Conservation (phyloP, 2,888 invertebrate species). For the Lathronympha strigana region DNA sequence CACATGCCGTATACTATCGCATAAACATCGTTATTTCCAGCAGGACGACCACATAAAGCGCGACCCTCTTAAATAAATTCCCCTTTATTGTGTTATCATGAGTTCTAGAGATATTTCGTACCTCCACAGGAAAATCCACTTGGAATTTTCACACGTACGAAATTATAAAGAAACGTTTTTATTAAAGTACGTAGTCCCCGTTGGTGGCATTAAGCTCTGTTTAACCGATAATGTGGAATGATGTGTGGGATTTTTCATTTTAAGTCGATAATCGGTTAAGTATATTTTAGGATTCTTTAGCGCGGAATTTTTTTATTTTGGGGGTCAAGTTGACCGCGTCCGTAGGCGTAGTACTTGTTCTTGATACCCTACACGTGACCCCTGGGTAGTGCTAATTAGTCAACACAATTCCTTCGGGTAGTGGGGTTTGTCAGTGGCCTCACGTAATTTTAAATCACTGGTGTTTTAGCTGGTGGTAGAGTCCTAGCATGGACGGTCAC, state of each 20-base stretch:
- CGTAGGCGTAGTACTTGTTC: no score
- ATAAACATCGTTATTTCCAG: slow-evolving; percentile 29
- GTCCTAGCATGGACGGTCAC: no score
- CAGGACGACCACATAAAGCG: slow-evolving; percentile 31
- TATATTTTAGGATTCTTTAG: not conserved
- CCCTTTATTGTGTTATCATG: slow-evolving; percentile 41
- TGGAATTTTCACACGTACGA: slow-evolving; percentile 36
- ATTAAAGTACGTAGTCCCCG: slow-evolving; percentile 29
- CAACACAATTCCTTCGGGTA: no score
- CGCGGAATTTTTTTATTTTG: not conserved
- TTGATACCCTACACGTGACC: no score
- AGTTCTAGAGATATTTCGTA: slow-evolving; percentile 36
- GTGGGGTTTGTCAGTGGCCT: no score
- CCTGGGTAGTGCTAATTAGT: no score
- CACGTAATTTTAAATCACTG: no score
- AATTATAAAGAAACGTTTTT: slow-evolving; percentile 41
- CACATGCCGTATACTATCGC: slow-evolving; percentile 14
- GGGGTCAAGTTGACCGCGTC: no score
- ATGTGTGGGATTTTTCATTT: not conserved
- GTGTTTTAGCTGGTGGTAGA: no score
- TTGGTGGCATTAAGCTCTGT: slow-evolving; percentile 12
- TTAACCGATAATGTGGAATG: slow-evolving; percentile 10
- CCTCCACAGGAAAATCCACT: slow-evolving; percentile 28
- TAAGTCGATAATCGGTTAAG: slow-evolving; percentile 1
- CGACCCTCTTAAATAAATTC: slow-evolving; percentile 41